Evolutionary conservation across 1,140 invertebrate species (phyloP), one percentile per base, ranked within the genome.

Genomic region (Danaus melanippus): DNA sequence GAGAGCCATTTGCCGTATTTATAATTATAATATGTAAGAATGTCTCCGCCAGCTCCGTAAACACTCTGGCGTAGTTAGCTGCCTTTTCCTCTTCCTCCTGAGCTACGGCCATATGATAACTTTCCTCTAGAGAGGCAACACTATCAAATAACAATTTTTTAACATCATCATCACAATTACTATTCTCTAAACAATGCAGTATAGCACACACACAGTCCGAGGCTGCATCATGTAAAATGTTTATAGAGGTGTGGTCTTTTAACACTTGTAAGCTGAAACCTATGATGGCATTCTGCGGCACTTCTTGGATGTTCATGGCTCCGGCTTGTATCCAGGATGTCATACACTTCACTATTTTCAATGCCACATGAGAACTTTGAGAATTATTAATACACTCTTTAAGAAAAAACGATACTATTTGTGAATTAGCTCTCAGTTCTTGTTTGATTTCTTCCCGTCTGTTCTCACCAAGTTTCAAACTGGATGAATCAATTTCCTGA

Each of bases 21-120:
- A 89, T 87, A 9, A 98, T 88, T 65, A 99, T 96, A 71, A 93
- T 92, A 53, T 94, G 91, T 62, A 99, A 87, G 81, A 98, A 95
- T 10, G 95, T 92, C 87, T 99, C 97, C 17, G 93, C 96, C 49
- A 98, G 84, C 80, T 98, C 97, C 10, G 97, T 98, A 82, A 99
- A 99, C 64, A 99, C 93, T 64, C 97, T 92, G 75, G 95, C 96
- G 82, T 96, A 98, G 78, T 97, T 98, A 50, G 96, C 90, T 12
- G 95, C 95, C 74, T 93, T 93, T 70, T 97, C 96, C 60, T 93
- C 92, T 75, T 98, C 96, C 89, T 99, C 97, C 64, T 94, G 91
- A 12, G 95, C 95, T 3, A 98, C 96, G 17, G 96, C 94, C 60
- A 96, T 81, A 74, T 98, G 95, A 79, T 98, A 99, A 5, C 95